A percentile compares a stretch with the other conserved stretches of the same genome.
Conservation (phyloP, 2,113 vertebrate species). For the Austrofundulus limnaeus region DNA sequence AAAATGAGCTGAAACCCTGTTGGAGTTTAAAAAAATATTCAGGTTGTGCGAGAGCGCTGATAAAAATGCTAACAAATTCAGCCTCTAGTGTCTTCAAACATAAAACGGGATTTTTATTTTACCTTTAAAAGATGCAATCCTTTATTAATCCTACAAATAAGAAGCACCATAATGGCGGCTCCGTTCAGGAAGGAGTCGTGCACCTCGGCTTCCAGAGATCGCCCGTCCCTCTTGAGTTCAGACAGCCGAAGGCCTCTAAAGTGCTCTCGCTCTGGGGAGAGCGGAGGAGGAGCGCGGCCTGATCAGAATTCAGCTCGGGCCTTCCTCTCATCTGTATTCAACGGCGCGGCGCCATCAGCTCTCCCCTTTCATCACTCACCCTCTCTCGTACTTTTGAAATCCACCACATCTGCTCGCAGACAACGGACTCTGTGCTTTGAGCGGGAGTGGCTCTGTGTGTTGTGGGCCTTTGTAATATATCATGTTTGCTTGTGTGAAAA, state of each 20-base stretch:
- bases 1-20: constrained; percentile 5
- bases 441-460: not conserved
- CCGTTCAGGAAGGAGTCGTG: constrained; percentile 17
- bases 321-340: constrained; percentile 72
- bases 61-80: constrained; percentile 33
- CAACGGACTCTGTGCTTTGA: not conserved
- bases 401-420: constrained; percentile 29
- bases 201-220: constrained; percentile 41
- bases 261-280: constrained; percentile 35
- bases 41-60: not conserved
- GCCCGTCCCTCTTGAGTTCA: constrained; percentile 37
- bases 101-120: constrained; percentile 24
- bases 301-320: constrained; percentile 62
- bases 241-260: constrained; percentile 50
- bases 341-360: constrained; percentile 47
- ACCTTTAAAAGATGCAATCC: constrained; percentile 7
- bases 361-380: constrained; percentile 61
- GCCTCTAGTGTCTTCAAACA: constrained; percentile 17
- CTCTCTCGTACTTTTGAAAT: constrained; percentile 36
- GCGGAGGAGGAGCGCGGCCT: constrained; percentile 18
- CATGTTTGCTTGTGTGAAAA: constrained; percentile 6
- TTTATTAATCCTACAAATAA: constrained; percentile 15
- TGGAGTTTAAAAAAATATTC: not conserved
- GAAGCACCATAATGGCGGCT: not conserved
- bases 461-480: not conserved